Percentiles rank a stretch among this genome's conserved stretches.
Conservation (phyloP, 2,888 invertebrate genomes). For the Mimumesa dahlbomi region DNA sequence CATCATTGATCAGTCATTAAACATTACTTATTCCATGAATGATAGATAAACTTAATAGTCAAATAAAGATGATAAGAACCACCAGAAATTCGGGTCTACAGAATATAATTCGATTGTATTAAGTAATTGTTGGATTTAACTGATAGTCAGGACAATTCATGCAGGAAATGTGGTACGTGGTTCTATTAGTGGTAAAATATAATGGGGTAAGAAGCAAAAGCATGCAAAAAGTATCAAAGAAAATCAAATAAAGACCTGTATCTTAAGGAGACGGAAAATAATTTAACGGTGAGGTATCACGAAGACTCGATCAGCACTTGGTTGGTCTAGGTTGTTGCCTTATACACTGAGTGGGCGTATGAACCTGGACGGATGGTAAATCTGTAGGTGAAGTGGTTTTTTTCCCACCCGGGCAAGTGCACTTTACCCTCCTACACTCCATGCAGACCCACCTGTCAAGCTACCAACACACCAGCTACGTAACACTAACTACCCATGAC, state of each 20-base stretch:
- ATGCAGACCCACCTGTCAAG: conserved; percentile 88
- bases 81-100: no score
- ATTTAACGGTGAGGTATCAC: conserved; percentile 52
- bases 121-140: no score
- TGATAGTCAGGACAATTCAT: no score
- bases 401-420: conserved; percentile 82
- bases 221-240: conserved; percentile 60
- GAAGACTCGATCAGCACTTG: conserved; percentile 69
- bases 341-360: conserved; percentile 73
- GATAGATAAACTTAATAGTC: no score
- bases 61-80: no score
- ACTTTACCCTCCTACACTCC: conserved; percentile 86
- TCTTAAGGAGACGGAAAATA: conserved; percentile 60
- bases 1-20: no score
- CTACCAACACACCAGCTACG: conserved; percentile 85
- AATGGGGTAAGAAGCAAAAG: conserved; percentile 11
- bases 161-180: not conserved
- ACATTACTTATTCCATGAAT: no score
- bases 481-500: conserved; percentile 64
- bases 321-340: conserved; percentile 75
- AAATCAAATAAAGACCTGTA: conserved; percentile 76
- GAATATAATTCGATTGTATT: no score
- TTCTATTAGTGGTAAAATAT: not conserved
- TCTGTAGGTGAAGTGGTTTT: conserved; percentile 69
- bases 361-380: conserved; percentile 68